These are phyloP conservation scores for Eolophus roseicapilla DNA, from an alignment of 2,113 vertebrate genomes.

Conservation along the genomic window DNA sequence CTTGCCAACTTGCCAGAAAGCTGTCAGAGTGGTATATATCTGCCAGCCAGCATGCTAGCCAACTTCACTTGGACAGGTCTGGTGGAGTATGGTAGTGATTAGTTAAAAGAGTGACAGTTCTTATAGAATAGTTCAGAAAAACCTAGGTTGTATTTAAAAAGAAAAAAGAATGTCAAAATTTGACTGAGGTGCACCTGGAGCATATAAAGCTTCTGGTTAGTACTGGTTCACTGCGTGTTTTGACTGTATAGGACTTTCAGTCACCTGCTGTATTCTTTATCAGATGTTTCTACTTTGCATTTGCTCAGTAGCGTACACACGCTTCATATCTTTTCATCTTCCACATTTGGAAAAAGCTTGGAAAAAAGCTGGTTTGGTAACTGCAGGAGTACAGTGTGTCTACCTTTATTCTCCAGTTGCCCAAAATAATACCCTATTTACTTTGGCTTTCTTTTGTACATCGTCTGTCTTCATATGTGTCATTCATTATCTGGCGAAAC, in stretches of 20 bases:
- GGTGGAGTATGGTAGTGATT: constrained; percentile 55
- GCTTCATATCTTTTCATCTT: background rate
- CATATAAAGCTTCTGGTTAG: background rate
- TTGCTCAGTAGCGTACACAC: background rate
- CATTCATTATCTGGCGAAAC: background rate
- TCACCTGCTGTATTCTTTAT: background rate
- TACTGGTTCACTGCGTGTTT: background rate
- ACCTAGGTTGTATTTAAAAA: background rate
- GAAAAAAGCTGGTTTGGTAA: background rate
- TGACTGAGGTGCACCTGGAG: constrained; percentile 11
- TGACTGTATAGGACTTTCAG: background rate
- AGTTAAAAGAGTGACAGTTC: constrained; percentile 53
- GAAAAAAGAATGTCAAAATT: background rate
- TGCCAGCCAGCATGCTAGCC: constrained; percentile 40
- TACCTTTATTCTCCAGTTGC: background rate
- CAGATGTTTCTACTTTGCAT: background rate
- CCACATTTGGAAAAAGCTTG: background rate
- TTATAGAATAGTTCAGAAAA: constrained; percentile 26
- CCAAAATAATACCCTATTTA: background rate
- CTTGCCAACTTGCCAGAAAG: constrained; percentile 53
- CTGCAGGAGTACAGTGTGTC: background rate
- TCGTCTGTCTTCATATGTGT: background rate
- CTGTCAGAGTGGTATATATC: constrained; percentile 30
- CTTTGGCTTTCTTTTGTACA: background rate
- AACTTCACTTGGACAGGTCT: constrained; percentile 45